Evolutionary conservation across 2,113 vertebrate species (phyloP).

Genomic region (Prionailurus viverrinus): DNA sequence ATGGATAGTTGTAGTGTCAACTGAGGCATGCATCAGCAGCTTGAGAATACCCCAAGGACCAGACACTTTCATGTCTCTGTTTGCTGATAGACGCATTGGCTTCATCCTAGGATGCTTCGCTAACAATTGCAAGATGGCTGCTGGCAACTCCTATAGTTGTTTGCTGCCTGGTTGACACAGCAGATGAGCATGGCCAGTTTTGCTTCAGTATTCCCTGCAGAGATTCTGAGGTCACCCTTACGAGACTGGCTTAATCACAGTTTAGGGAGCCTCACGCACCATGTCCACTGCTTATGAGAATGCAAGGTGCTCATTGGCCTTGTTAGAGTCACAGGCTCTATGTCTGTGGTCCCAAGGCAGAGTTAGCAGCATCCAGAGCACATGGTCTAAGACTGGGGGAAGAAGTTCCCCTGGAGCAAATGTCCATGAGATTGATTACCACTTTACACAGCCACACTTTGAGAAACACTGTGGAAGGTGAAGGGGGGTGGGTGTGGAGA

Average conservation of each 20-base stretch:
- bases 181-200: neutral
- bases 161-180: neutral
- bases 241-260: neutral
- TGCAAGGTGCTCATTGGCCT: neutral
- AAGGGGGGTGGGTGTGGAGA: too few relatives aligned
- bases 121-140: neutral
- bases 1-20: too few relatives aligned
- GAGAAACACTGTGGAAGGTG: neutral
- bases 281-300: neutral
- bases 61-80: neutral
- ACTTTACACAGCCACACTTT: neutral
- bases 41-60: neutral
- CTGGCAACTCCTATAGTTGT: neutral
- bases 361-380: neutral
- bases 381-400: neutral
- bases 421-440: neutral
- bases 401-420: neutral
- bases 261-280: neutral
- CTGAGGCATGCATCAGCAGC: neutral
- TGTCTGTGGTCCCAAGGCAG: neutral
- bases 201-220: neutral
- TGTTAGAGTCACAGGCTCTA: neutral
- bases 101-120: neutral
- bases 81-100: neutral
- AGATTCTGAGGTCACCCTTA: neutral